Evolutionary conservation across 1,140 invertebrate genomes (phyloP), one percentile per base, ranked within the genome.

Genomic region (Hesperophylax magnus): DNA sequence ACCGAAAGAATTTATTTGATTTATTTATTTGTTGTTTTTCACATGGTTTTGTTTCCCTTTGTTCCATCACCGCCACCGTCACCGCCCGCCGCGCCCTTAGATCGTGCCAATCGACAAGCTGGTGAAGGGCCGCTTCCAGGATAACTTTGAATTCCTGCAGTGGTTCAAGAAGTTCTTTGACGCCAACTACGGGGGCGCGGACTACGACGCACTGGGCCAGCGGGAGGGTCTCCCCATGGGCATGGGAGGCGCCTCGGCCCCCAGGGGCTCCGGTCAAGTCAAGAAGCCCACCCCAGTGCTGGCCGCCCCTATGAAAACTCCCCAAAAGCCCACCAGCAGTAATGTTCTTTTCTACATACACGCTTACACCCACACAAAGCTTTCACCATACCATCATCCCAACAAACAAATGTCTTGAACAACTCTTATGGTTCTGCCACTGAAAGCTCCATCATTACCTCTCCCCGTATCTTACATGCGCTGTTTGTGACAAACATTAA

Each of bases 131-230:
- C 94, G 96, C 85, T 98, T 98, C 90, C 96, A 97, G 93, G 98
- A 99, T 92, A 99, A 99, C 92, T 99, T 99, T 93, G 98, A 99
- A 89, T 99, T 99, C 92, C 94, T 99, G 84, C 98, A 99, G 92
- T 99, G 98, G 98, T 99, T 99, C 92, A 99, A 99, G 93, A 98
- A 98, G 89, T 99, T 99, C 91, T 99, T 98, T 92, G 98, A 99
- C 91, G 97, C 97, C 82, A 99, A 99, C 92, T 98, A 98, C 91
- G 94, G 95, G 88, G 97, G 97, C 86, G 92, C 93, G 84, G 96
- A 97, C 82, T 99, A 99, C 90, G 96, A 98, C 92, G 94, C 98
- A 60, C 88, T 97, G 82, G 93, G 92, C 72, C 95, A 95, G 85
- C 92, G 98, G 85, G 95, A 94, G 85, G 96, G 96, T 82, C 94